Base-by-base conservation (phyloP, 2,888 invertebrate species). In the Invenusta paracnida region DNA sequence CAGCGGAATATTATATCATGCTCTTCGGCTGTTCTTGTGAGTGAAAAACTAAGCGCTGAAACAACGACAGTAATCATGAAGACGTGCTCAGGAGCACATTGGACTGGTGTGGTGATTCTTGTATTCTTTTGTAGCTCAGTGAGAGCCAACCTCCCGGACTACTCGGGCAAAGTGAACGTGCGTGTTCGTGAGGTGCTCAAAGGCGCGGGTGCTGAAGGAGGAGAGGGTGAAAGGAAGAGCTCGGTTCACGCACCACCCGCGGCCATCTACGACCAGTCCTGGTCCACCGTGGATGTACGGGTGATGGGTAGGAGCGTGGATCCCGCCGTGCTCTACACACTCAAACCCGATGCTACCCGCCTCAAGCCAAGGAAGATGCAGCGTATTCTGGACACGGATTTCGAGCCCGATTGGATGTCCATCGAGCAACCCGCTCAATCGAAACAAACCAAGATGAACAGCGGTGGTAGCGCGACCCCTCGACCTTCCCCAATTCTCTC, bases 361-460 rank as follows among this genome's bases (percentile, higher is more conserved):
- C 23, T n/a, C 29, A 86, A 86, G 28, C 17, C 66, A 0, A 86
- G 67, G 29, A 84, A 86, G 73, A 86, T 89, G 82, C 31, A 87
- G 48, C 79, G 86, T 28, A 82, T 88, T 11, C 83, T 89, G 66
- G 88, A 88, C 2, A 85, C 86, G 11, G 86, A 88, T 81, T 89
- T 88, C 83, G 87, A 89, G 85, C 66, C 86, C 11, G 86, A 88
- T 67, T 89, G 88, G 88, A 89, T 89, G 89, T 88, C 89, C 0
- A 17, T 48, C 5, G 17, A 48, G 5, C 17, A 5, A 48, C 48
- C 48, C 5, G 48, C 17, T 5, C 5, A 48, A 48, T 48, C 17
- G 48, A 17, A 48, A 5, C 84, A 87, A 2, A 87, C 88, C 48
- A 81, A 86, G 25, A 89, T 89, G 2, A 30, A 82, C 1, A 30